These are phyloP conservation scores for Himalopsyche kuldschensis DNA, from an alignment of 2,888 invertebrate genomes.

Conservation along the genomic window DNA sequence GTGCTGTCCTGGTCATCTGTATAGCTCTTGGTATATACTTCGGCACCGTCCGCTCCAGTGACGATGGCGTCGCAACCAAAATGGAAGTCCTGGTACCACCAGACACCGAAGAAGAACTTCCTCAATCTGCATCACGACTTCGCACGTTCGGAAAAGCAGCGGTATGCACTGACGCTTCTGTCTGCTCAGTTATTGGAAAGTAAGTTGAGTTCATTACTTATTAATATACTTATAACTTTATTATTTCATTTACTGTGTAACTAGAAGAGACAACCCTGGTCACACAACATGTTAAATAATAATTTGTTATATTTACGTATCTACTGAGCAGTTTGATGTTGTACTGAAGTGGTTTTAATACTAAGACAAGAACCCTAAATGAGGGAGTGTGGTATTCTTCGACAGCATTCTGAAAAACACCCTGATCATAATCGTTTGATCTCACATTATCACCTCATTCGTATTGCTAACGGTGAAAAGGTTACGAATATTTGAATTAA, in stretches of 20 bases:
- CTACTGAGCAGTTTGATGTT: no score
- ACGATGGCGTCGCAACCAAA: not conserved
- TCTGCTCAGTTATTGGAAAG: constrained; percentile 79
- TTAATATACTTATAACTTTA: not conserved
- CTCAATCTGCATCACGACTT: constrained; percentile 69
- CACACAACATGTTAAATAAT: no score
- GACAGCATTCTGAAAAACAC: no score
- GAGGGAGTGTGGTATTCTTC: no score
- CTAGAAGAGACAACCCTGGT: no score
- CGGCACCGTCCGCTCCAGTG: constrained; percentile 28
- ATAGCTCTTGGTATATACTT: constrained; percentile 40
- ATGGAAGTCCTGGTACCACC: constrained; percentile 55
- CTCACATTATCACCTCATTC: no score
- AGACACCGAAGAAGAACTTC: constrained; percentile 65
- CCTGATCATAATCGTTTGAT: no score
- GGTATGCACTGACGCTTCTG: constrained; percentile 75
- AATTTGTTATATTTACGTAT: no score
- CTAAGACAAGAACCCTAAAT: no score
- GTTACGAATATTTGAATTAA: no score
- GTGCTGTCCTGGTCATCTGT: constrained; percentile 39
- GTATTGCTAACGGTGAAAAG: no score
- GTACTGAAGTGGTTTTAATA: no score
- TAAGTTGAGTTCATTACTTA: constrained; percentile 47
- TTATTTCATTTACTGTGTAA: not conserved
- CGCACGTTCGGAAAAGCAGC: constrained; percentile 69